A percentile compares a stretch with the other conserved stretches of the same genome.
Evolutionary conservation across 2,797 vertebrate genomes (phyloP).

Genomic region (Anolis apletophallus): DNA sequence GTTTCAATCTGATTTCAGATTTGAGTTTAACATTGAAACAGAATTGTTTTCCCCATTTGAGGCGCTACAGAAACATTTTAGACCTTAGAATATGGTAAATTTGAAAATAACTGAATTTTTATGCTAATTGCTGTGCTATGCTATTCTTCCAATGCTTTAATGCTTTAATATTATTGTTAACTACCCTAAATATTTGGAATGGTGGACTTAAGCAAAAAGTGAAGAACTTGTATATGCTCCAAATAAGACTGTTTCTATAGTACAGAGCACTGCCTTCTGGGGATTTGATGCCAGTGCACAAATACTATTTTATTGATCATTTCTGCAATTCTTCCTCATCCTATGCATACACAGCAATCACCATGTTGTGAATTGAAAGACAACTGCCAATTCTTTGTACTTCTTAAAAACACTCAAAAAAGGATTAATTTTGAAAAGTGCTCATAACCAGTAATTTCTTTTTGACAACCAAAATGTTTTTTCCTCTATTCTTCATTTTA

Average conservation of each 20-base stretch:
- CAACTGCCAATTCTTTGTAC: background rate
- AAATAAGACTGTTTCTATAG: background rate
- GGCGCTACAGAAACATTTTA: background rate
- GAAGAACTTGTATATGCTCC: background rate
- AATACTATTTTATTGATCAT: background rate
- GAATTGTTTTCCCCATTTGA: background rate
- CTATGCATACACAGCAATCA: too few species aligned
- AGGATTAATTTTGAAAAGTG: background rate
- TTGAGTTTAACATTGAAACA: background rate
- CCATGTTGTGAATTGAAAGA: too few species aligned
- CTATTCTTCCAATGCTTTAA: background rate
- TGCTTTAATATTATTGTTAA: background rate
- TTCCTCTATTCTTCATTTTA: background rate
- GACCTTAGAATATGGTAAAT: background rate
- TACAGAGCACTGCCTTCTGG: constrained; percentile 5
- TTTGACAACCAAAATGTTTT: background rate
- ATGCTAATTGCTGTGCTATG: background rate
- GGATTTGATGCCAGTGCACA: background rate
- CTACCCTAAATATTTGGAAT: background rate
- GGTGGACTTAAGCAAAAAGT: too few species aligned
- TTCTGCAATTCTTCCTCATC: background rate
- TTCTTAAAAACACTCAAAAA: background rate
- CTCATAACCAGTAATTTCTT: background rate
- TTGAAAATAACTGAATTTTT: background rate
- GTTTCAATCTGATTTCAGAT: background rate